Evolutionary conservation across 2,113 vertebrate genomes (phyloP).

Genomic region (Mastomys coucha): DNA sequence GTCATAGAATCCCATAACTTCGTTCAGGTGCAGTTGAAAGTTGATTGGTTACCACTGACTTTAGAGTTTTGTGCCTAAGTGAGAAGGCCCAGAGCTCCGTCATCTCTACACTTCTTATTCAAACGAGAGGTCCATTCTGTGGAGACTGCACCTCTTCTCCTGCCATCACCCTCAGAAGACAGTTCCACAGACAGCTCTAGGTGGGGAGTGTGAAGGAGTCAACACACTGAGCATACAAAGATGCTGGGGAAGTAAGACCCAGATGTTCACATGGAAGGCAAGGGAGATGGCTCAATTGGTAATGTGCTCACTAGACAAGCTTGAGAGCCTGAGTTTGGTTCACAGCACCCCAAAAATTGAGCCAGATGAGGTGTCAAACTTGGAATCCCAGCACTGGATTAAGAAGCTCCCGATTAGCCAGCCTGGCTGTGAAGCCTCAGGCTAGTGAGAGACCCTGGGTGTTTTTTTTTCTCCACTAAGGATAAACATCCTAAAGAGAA

Average conservation of each 20-base stretch:
- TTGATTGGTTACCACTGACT: background rate
- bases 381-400: background rate
- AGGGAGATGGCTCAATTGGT: background rate
- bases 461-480: background rate
- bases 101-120: background rate
- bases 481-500: background rate
- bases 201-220: background rate
- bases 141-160: background rate
- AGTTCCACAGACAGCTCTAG: background rate
- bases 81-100: background rate
- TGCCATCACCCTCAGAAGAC: background rate
- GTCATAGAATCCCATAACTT: background rate
- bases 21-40: background rate
- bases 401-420: background rate
- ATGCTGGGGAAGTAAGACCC: background rate
- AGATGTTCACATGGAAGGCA: background rate
- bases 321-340: background rate
- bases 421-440: no score
- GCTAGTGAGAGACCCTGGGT: background rate
- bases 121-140: background rate
- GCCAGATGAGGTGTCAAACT: background rate
- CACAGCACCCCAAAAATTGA: background rate
- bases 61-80: background rate
- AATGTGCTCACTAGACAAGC: background rate
- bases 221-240: background rate